phyloP scores from a whole-genome alignment of 2,888 invertebrate genomes.

The Zhuqinia jingwanae region DNA sequence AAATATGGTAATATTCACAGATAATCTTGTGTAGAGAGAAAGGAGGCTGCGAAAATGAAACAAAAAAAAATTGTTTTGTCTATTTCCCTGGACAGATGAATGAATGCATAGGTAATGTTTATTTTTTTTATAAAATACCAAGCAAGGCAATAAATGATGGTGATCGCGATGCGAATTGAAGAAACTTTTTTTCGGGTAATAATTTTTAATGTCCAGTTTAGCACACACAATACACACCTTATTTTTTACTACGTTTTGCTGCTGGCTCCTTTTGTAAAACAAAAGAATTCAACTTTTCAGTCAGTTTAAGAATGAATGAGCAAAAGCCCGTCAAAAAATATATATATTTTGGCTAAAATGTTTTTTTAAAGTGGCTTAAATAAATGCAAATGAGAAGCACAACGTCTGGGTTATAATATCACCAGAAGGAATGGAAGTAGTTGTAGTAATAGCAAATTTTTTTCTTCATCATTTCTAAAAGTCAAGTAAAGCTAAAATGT shows the following conservation, averaged over 20 bases:
- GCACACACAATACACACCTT: neutral
- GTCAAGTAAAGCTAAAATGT: no score
- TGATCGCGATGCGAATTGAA: no score
- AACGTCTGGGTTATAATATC: neutral
- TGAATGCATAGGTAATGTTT: no score
- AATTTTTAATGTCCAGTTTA: neutral
- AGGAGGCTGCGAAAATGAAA: neutral
- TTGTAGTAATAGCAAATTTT: no score
- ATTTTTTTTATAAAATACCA: no score
- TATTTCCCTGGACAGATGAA: neutral
- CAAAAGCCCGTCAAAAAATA: constrained; percentile 28
- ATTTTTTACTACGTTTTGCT: neutral
- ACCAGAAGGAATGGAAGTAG: constrained; percentile 31
- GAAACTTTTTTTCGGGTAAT: no score
- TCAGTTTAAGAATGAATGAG: constrained; percentile 10
- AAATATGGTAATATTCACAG: neutral
- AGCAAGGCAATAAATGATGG: no score
- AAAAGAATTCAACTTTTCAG: neutral
- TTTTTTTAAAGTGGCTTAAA: constrained; percentile 4
- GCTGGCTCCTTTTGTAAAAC: neutral
- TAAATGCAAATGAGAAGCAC: constrained; percentile 50
- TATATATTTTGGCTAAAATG: constrained; percentile 8
- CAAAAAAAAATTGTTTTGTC: neutral
- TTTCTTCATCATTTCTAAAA: no score
- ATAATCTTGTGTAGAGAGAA: neutral